Conservation (phyloP, 2,797 vertebrate species). For the Spinus olivaceus region DNA sequence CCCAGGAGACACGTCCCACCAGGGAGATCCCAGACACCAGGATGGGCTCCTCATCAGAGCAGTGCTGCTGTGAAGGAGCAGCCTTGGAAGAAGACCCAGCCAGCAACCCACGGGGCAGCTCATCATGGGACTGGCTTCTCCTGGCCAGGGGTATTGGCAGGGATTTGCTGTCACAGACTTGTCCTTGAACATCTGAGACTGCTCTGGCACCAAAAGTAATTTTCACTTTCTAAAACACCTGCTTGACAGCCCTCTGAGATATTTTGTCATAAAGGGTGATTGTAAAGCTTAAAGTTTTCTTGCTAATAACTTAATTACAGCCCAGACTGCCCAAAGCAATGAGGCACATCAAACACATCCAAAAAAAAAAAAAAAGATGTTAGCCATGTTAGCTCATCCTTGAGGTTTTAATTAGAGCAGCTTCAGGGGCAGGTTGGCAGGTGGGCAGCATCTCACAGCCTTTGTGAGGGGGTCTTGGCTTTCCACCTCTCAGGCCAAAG, state of each 20-base stretch:
- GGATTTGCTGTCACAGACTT: background rate
- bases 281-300: background rate
- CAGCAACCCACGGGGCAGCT: fast-evolving
- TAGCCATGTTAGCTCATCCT: background rate
- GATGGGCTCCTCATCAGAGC: background rate
- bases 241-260: background rate
- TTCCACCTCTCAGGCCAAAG: background rate
- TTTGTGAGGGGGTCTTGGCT: background rate
- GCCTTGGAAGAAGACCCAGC: background rate
- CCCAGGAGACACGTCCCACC: background rate
- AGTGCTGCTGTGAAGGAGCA: background rate
- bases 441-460: background rate
- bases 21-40: background rate
- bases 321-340: background rate
- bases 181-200: background rate
- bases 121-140: background rate
- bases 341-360: background rate
- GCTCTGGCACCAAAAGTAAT: background rate
- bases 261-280: background rate
- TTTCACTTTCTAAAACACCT: background rate
- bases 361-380: background rate
- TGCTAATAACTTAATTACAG: background rate
- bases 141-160: background rate
- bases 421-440: background rate
- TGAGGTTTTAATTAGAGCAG: background rate